Evolutionary conservation across 2,113 vertebrate genomes (phyloP), one percentile per base, ranked within the genome.

Genomic region (Amphiprion percula): DNA sequence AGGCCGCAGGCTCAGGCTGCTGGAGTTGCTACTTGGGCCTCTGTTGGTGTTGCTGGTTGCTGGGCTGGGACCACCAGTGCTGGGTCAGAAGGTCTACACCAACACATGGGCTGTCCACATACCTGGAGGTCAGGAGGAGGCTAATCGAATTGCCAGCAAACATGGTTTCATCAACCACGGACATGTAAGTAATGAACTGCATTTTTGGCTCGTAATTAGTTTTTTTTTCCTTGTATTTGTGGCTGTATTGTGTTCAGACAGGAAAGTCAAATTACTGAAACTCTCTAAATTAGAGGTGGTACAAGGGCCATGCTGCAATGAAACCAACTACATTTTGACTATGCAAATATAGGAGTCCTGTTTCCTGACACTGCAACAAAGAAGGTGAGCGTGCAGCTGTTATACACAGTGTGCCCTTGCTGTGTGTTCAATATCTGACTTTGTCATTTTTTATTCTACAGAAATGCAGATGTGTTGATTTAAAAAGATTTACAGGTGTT

Each of bases 81-180:
- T 87, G 1, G 91, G 91, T 81, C 93, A 96, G 87, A 94, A 84
- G 39, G 80, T 99, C 83, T 99, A 97, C 94, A 99, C 96, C 87
- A 99, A 99, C 91, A 97, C 97, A 14, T 99, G 98, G 98, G 98
- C 98, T 0, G 97, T 99, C 87, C 95, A 93, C 6, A 91, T 99
- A 74, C 86, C 95, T 0, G 95, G 96, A 1, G 98, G 98, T 73
- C 93, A 63, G 2, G 92, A 91, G 30, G 95, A 95, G 79, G 98
- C 98, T 9, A 91, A 97, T 50, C 85, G 68, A 28, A 87, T 99
- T 67, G 97, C 97, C 61, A 90, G 21, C 47, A 97, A 97, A 86
- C 96, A 99, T 84, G 96, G 97, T 46, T 99, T 99, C 90, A 85
- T 97, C 84, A 98, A 99, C 92, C 73, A 96, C 7, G 97, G 97